A percentile compares a stretch with the other conserved stretches of the same genome.
These are phyloP conservation scores for Drosophila quadrilineata DNA, from an alignment of 1,140 invertebrate species.

Conservation along the genomic window DNA sequence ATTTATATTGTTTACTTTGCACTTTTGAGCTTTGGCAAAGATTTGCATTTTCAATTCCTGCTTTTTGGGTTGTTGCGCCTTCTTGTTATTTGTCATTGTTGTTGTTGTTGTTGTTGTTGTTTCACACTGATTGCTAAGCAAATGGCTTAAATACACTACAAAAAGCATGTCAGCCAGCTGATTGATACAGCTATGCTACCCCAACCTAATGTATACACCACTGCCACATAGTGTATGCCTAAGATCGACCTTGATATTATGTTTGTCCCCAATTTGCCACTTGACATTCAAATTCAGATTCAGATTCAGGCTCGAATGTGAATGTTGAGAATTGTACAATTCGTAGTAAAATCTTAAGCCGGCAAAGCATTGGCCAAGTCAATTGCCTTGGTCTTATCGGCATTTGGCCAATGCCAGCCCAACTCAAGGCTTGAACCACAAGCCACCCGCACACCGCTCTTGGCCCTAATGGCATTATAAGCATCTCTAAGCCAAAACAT, in stretches of 20 bases:
- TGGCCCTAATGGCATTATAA: slow-evolving; percentile 68
- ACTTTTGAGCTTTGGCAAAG: slow-evolving; percentile 71
- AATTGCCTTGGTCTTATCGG: slow-evolving; percentile 47
- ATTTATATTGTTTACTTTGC: slow-evolving; percentile 67
- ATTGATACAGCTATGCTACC: neutral
- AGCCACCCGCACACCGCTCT: slow-evolving; percentile 6
- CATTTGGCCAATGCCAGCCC: slow-evolving; percentile 23
- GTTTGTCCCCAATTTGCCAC: slow-evolving; percentile 6
- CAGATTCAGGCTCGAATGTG: slow-evolving; percentile 53
- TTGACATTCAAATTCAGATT: slow-evolving; percentile 66
- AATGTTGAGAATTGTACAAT: slow-evolving; percentile 54
- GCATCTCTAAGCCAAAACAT: slow-evolving; percentile 61
- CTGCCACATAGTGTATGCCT: neutral
- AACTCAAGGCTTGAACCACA: slow-evolving; percentile 14
- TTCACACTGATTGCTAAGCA: slow-evolving; percentile 16
- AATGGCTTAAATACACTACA: slow-evolving; percentile 8
- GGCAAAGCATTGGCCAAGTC: slow-evolving; percentile 45
- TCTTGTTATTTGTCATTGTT: neutral
- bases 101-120: too few relatives aligned
- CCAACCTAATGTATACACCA: neutral
- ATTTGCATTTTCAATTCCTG: slow-evolving; percentile 75
- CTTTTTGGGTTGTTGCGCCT: slow-evolving; percentile 11
- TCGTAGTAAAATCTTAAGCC: slow-evolving; percentile 47
- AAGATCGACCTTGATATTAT: slow-evolving; percentile 5
- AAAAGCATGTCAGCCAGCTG: neutral